These are phyloP conservation scores for Polyergus mexicanus DNA, from an alignment of 1,140 invertebrate genomes.

Conservation along the genomic window DNA sequence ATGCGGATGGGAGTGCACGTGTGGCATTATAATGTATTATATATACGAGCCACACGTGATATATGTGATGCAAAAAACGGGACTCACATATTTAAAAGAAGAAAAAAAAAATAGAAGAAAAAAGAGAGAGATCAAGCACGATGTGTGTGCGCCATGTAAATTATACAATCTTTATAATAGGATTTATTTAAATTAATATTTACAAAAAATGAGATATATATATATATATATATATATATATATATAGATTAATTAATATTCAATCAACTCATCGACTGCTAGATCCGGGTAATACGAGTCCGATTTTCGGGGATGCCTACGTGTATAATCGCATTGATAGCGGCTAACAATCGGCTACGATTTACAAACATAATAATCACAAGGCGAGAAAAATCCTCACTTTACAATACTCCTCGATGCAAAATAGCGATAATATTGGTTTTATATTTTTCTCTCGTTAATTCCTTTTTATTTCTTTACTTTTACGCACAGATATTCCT, in stretches of 20 bases:
- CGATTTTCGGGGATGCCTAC: constrained; percentile 59
- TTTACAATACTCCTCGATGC: constrained; percentile 69
- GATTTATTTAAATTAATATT: constrained; percentile 84
- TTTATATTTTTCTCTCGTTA: constrained; percentile 43
- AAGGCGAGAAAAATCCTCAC: constrained; percentile 70
- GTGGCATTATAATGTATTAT: background rate
- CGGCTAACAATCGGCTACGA: constrained; percentile 71
- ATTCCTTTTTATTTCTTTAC: background rate
- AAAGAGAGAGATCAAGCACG: constrained; percentile 51
- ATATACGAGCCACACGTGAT: background rate
- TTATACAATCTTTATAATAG: constrained; percentile 82
- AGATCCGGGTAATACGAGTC: constrained; percentile 75
- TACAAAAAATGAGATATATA: constrained; percentile 82
- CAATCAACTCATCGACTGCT: constrained; percentile 72
- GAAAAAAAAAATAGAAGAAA: background rate
- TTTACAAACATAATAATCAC: constrained; percentile 76
- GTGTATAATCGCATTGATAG: constrained; percentile 70
- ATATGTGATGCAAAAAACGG: background rate
- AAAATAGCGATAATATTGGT: constrained; percentile 69
- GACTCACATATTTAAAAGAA: background rate
- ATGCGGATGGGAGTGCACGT: constrained; percentile 33
- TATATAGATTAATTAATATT: constrained; percentile 75
- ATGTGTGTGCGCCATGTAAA: constrained; percentile 69
- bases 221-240: constrained; percentile 58
- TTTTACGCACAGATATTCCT: constrained; percentile 62